phyloP scores from a whole-genome alignment of 2,113 vertebrate species.

The Progne subis region DNA sequence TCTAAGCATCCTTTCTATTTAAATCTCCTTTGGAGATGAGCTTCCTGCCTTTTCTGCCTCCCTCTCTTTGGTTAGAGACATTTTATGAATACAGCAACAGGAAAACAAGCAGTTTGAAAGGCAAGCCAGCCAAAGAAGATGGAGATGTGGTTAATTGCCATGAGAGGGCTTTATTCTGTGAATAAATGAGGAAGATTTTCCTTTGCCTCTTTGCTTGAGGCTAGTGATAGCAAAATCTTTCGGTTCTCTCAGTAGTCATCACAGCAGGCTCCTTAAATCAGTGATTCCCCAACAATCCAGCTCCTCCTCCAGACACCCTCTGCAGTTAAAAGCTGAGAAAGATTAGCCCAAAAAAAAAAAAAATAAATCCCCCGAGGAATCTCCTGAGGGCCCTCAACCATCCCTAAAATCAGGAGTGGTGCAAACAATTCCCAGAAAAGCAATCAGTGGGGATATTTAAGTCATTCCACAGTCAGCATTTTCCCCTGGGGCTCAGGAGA shows the following conservation, averaged over 20 bases:
- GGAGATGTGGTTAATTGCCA: not conserved
- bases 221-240: not conserved
- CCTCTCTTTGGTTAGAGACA: not conserved
- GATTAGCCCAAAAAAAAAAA: not conserved
- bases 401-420: not conserved
- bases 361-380: not conserved
- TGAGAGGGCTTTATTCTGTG: not conserved
- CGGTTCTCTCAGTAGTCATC: not conserved
- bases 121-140: not conserved
- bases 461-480: not conserved
- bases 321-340: not conserved
- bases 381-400: not conserved
- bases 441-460: conserved; percentile 4
- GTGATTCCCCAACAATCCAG: not conserved
- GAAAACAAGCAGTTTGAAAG: conserved; percentile 1
- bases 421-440: not conserved
- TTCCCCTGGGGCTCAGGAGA: not conserved
- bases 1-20: conserved; percentile 57
- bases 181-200: not conserved
- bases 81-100: not conserved
- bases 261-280: not conserved
- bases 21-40: conserved; percentile 18
- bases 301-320: not conserved
- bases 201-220: not conserved
- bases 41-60: not conserved